These are phyloP conservation scores for Erinaceus europaeus DNA, from an alignment of 2,113 vertebrate genomes.

Conservation along the genomic window DNA sequence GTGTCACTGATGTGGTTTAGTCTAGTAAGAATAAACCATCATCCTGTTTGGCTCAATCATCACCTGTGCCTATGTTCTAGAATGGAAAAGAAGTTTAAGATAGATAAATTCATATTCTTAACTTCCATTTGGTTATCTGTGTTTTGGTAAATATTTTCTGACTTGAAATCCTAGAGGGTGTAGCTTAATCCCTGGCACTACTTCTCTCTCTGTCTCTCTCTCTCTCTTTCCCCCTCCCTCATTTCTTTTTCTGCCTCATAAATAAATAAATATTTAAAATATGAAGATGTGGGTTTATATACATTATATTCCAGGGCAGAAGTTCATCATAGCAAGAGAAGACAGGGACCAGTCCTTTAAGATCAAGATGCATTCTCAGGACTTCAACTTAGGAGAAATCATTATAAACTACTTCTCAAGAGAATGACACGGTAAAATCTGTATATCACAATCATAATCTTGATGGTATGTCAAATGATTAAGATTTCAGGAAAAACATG, in stretches of 20 bases:
- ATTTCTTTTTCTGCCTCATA: too few species aligned
- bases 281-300: neutral
- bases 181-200: too few species aligned
- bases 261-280: too few species aligned
- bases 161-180: too few species aligned
- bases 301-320: neutral
- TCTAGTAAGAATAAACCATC: too few species aligned
- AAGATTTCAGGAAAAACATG: neutral
- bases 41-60: too few species aligned
- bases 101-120: neutral
- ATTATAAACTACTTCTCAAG: neutral
- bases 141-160: rapidly evolving
- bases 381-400: neutral
- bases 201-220: too few species aligned
- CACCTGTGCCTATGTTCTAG: too few species aligned
- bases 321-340: neutral
- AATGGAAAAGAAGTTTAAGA: too few species aligned
- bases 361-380: neutral
- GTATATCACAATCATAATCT: neutral
- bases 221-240: too few species aligned
- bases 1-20: too few species aligned
- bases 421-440: neutral
- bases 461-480: too few species aligned
- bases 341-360: neutral
- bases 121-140: constrained; percentile 37